phyloP scores from a whole-genome alignment of 2,113 vertebrate species.

The Leucoraja erinaceus region DNA sequence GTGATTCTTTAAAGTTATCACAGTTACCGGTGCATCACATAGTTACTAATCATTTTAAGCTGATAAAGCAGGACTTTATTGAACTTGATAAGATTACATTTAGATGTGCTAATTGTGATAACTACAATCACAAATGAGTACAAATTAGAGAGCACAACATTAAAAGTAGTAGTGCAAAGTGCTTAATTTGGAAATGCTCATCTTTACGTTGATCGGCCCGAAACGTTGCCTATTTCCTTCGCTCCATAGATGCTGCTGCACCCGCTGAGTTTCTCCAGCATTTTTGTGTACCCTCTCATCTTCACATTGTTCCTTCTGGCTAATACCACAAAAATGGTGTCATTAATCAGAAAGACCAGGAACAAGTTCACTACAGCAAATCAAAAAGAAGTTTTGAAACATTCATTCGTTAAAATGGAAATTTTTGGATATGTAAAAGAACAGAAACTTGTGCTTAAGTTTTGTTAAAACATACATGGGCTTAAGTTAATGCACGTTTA shows the following conservation, averaged over 20 bases:
- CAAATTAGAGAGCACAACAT: background rate
- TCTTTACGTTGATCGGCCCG: background rate
- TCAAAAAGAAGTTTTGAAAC: background rate
- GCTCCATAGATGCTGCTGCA: no score
- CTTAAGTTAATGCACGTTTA: background rate
- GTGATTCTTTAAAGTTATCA: background rate
- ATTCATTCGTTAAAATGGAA: background rate
- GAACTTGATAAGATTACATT: background rate
- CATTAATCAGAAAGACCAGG: background rate
- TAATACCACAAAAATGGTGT: background rate
- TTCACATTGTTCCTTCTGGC: background rate
- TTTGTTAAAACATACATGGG: background rate
- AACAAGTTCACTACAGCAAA: background rate
- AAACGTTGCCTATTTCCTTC: no score
- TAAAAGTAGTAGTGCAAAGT: background rate
- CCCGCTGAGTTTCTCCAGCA: no score
- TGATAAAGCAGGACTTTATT: background rate
- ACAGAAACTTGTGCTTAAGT: background rate
- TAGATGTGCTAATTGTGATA: background rate
- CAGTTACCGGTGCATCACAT: background rate
- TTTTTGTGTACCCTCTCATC: no score
- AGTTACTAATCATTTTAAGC: background rate
- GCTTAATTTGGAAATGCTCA: background rate
- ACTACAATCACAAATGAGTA: background rate
- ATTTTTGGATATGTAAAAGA: background rate